phyloP scores from a whole-genome alignment of 2,888 invertebrate genomes.

The Chironomus tentans region DNA sequence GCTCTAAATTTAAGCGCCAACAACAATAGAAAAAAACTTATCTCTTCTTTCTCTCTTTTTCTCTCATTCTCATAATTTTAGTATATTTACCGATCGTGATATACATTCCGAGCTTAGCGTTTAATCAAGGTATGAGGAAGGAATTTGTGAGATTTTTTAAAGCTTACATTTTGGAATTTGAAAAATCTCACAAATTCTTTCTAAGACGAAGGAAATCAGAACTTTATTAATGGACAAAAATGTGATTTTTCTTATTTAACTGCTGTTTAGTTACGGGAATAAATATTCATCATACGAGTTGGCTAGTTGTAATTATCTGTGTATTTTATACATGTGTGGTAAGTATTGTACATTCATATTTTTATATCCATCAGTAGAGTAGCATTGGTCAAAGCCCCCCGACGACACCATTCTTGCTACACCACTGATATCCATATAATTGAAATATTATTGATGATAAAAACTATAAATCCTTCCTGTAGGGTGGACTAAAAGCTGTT shows the following conservation, averaged over 20 bases:
- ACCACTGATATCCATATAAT: neutral
- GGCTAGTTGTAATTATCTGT: constrained; percentile 74
- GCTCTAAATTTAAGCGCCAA: constrained; percentile 7
- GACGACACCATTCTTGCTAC: too few species aligned
- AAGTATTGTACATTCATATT: constrained; percentile 42
- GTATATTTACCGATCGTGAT: constrained; percentile 20
- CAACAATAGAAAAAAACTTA: neutral
- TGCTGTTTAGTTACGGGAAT: constrained; percentile 71
- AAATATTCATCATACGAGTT: constrained; percentile 70
- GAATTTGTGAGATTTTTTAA: too few species aligned
- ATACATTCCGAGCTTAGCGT: constrained; percentile 51
- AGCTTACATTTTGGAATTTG: too few species aligned
- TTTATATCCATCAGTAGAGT: too few species aligned
- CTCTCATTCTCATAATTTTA: neutral
- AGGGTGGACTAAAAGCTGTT: constrained; percentile 73
- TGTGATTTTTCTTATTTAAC: neutral
- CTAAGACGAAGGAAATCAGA: neutral
- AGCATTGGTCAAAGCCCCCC: too few species aligned
- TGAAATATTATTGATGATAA: neutral
- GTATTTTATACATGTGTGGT: constrained; percentile 77
- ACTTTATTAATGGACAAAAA: neutral
- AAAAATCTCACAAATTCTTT: constrained; percentile 26
- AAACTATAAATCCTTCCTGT: neutral
- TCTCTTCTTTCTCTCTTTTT: neutral
- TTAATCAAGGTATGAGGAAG: constrained; percentile 58